A percentile compares a stretch with the other conserved stretches of the same genome.
phyloP scores from a whole-genome alignment of 1,140 invertebrate species.

The Lepidurus couesii region DNA sequence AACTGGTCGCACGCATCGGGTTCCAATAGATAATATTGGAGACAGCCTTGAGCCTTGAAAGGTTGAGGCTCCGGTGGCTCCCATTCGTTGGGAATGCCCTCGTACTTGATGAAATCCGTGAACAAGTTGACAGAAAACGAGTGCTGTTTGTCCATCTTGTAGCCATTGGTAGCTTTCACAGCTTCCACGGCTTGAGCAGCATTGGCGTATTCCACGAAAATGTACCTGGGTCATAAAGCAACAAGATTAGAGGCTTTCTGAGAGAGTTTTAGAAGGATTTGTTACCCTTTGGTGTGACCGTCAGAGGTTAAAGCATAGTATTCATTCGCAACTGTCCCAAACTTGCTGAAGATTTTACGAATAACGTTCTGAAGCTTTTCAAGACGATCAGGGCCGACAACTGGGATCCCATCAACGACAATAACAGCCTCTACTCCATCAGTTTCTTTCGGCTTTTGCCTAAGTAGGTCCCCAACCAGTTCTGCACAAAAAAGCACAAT shows the following conservation, averaged over 20 bases:
- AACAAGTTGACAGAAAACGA: constrained; percentile 94
- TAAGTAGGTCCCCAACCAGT: constrained; percentile 76
- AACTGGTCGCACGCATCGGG: constrained; percentile 93
- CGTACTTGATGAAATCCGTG: constrained; percentile 91
- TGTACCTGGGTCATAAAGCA: constrained; percentile 56
- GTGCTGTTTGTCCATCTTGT: constrained; percentile 93
- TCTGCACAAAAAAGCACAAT: constrained; percentile 57
- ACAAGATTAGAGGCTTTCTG: not conserved
- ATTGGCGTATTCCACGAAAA: constrained; percentile 86
- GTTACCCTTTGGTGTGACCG: constrained; percentile 79
- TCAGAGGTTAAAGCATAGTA: constrained; percentile 79
- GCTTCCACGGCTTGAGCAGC: constrained; percentile 76
- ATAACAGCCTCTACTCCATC: constrained; percentile 94
- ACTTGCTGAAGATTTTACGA: constrained; percentile 85
- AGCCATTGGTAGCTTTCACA: constrained; percentile 79
- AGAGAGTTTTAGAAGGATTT: constrained; percentile 2
- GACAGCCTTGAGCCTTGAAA: constrained; percentile 80
- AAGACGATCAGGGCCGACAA: constrained; percentile 82
- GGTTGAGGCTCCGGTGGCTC: constrained; percentile 77
- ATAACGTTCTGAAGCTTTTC: constrained; percentile 92
- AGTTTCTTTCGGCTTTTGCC: constrained; percentile 81
- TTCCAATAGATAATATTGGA: constrained; percentile 86
- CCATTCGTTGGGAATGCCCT: constrained; percentile 88
- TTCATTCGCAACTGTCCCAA: constrained; percentile 83
- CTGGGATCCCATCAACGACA: constrained; percentile 92